Evolutionary conservation across 2,797 vertebrate genomes (phyloP), one percentile per base, ranked within the genome.

Genomic region (Pangasius larnaudii): DNA sequence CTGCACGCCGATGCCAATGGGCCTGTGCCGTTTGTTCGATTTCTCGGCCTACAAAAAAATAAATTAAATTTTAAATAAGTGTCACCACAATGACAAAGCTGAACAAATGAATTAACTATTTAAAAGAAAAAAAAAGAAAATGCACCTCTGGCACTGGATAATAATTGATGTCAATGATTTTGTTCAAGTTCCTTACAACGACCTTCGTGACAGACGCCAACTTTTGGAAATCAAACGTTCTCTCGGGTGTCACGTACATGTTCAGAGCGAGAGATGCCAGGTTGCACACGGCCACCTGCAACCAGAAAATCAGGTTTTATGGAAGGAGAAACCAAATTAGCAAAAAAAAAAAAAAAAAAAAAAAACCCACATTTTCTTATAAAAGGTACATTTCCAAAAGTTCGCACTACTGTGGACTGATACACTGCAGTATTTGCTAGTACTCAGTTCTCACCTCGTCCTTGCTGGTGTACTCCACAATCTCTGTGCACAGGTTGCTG

Each of bases 401-500:
- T 53, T 7, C 33, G 14, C 3, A 49, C 19, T 49, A 51, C 3
- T 24, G 16, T 56, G 8, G 7, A 53, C 0, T 18, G 22, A 81
- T 27, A 39, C 4, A 14, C 10, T 39, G 56, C 19, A 79, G 30
- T 51, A 9, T 39, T 30, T n/a, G 3, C 9, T 19, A 42, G 16
- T 30, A 18, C 56, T 49, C 85, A 27, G 22, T 16, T n/a, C 95
- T 89, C 7, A 99, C 98, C 96, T 99, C 99, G 0, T 99, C 97
- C 0, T 96, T 89, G 93, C 98, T 98, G 90, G 97, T 98, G 91
- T 97, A 99, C n/a, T 99, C 98, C 1, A 99, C 96, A 0, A 99
- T 95, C 87, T 99, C 99, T 0, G 98, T 99, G 92, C 99, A 99
- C 14, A 99, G 94, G 88, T 99, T 99, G 95, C 98, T 99, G 95